These are phyloP conservation scores for Ectemnius lituratus DNA, from an alignment of 2,888 invertebrate genomes.

Conservation along the genomic window DNA sequence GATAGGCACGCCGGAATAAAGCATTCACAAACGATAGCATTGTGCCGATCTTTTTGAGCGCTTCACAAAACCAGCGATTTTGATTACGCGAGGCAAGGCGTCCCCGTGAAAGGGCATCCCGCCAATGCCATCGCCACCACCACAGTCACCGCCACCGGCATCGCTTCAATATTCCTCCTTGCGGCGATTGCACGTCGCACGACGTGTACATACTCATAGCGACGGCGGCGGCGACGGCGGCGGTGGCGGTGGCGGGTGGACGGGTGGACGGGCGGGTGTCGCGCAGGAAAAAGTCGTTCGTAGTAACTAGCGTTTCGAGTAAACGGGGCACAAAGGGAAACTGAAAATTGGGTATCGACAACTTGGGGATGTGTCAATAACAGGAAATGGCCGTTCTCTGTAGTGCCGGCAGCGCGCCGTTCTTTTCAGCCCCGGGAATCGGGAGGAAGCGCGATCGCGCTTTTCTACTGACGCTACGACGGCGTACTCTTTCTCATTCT, in stretches of 20 bases:
- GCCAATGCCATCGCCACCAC: neutral
- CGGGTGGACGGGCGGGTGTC: neutral
- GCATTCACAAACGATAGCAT: slow-evolving; percentile 12
- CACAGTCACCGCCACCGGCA: too few relatives aligned
- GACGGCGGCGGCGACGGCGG: too few relatives aligned
- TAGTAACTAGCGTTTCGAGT: slow-evolving; percentile 5
- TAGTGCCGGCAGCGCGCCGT: too few relatives aligned
- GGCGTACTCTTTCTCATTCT: too few relatives aligned
- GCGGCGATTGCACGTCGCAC: too few relatives aligned
- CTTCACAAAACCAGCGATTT: neutral
- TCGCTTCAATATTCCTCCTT: too few relatives aligned
- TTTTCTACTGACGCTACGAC: too few relatives aligned
- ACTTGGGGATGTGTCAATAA: slow-evolving; percentile 6
- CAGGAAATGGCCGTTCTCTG: neutral
- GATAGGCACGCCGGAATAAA: slow-evolving; percentile 16
- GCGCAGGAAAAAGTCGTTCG: neutral
- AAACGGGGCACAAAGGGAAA: slow-evolving; percentile 4
- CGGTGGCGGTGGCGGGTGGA: too few relatives aligned
- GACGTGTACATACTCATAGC: too few relatives aligned
- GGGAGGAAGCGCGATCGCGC: too few relatives aligned
- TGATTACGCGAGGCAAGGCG: neutral
- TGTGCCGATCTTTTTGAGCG: slow-evolving; percentile 1
- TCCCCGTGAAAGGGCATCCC: neutral
- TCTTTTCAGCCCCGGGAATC: too few relatives aligned
- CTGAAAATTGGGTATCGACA: slow-evolving; percentile 9